Base-by-base conservation (phyloP, 2,113 vertebrate species). In the Brienomyrus longianalis region DNA sequence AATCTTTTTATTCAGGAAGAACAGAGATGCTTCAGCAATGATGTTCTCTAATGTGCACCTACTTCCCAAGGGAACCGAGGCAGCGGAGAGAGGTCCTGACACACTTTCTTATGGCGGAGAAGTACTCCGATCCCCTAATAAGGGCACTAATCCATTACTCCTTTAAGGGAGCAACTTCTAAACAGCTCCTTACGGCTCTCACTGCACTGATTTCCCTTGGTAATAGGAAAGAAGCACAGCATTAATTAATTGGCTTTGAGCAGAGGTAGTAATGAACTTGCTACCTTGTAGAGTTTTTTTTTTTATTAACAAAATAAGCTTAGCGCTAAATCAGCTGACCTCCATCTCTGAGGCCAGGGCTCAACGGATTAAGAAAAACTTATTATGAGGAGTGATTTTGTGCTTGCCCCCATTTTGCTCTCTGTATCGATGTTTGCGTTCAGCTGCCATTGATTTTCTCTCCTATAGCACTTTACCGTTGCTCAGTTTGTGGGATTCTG, bases 201-300 rank as follows among this genome's bases (percentile, higher is more conserved):
- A 48, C 90, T 31, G 74, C 45, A 13, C 52, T 90, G 74, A 90
- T 90, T 90, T 83, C 86, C 90, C 86, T 70, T 59, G 90, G 90
- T 88, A 90, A 77, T 15, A 21, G 39, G 66, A 43, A 50, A 88
- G 89, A 90, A 59, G 85, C 86, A 43, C 52, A 15, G 35, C 70
- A 83, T 90, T 87, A 90, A 90, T 90, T 88, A 83, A 88, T 86
- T 88, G 86, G 90, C 86, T 90, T 83, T 77, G 51, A 90, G 90
- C 90, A 88, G 86, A 90, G 39, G 86, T 88, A 83, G 70, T 83
- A 83, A 90, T 90, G 86, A 90, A 90, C 62, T 48, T 88, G 52
- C 35, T 88, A 88, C 90, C 89, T 90, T 80, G 89, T 80, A 87
- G 86, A 85, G 9, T 70, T 59, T 90, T 90, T 90, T 90, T 90